Evolutionary conservation across 2,797 vertebrate species (phyloP).

Genomic region (Notolepis coatsorum): DNA sequence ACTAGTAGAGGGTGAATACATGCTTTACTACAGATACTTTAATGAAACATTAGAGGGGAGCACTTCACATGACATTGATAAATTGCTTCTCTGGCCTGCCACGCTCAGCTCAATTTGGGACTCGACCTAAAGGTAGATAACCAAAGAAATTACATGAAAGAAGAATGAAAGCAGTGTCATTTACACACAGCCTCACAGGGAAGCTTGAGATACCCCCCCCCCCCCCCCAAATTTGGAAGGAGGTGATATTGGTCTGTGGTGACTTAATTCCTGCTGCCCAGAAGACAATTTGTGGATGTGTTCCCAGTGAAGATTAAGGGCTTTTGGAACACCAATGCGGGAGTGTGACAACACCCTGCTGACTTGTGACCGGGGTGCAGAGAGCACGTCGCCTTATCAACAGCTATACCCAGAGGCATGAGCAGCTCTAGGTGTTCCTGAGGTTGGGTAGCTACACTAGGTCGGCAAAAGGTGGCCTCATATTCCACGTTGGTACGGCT

Average conservation of each 20-base stretch:
- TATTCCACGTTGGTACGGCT: conserved; percentile 31
- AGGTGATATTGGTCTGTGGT: conserved; percentile 7
- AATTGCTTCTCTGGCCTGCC: conserved; percentile 71
- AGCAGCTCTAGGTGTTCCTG: conserved; percentile 46
- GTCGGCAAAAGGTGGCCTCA: conserved; percentile 25
- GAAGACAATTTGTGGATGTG: conserved; percentile 36
- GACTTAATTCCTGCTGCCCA: neutral
- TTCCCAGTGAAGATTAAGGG: conserved; percentile 37
- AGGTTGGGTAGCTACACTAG: conserved; percentile 8
- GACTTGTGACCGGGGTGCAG: conserved; percentile 37
- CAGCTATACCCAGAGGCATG: conserved; percentile 27
- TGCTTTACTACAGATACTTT: too few species aligned
- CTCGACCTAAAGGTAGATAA: conserved; percentile 49
- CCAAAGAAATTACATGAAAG: conserved; percentile 32
- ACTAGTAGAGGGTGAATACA: conserved; percentile 68
- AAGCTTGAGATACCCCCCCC: neutral
- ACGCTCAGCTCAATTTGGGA: conserved; percentile 56
- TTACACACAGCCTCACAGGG: conserved; percentile 31
- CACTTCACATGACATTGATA: conserved; percentile 77
- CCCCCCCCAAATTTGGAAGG: neutral
- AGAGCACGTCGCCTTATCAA: conserved; percentile 35
- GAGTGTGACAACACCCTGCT: conserved; percentile 28
- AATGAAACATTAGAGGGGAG: conserved; percentile 78
- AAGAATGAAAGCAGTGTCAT: conserved; percentile 33
- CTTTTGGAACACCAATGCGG: too few species aligned